phyloP scores from a whole-genome alignment of 92 coral and sea anemone species.

The Actinernus sp. region DNA sequence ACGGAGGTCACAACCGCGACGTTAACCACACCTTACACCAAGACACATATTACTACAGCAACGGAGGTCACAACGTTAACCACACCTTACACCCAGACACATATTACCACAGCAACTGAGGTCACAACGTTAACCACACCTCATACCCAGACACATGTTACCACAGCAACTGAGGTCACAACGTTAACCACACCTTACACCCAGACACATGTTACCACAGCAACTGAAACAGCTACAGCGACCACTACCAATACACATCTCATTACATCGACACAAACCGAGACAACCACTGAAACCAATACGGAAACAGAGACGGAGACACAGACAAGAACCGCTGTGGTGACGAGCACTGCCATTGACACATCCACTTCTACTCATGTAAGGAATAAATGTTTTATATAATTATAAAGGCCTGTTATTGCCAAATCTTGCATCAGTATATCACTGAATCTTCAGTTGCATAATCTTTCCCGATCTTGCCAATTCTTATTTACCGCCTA shows the following conservation, averaged over 20 bases:
- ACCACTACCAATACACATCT: neutral
- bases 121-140: neutral
- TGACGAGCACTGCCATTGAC: neutral
- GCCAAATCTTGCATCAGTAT: no score
- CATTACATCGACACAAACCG: neutral
- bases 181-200: neutral
- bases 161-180: neutral
- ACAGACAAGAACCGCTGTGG: neutral
- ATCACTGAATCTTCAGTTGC: no score
- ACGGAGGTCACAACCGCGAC: neutral
- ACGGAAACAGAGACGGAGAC: constrained; percentile 1
- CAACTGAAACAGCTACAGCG: neutral
- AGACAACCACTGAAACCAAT: neutral
- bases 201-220: neutral
- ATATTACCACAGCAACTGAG: neutral
- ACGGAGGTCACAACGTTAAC: neutral
- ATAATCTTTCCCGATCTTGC: no score
- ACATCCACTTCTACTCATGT: neutral
- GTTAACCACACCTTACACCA: neutral
- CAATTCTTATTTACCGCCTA: no score
- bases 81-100: neutral
- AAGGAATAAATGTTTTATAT: no score
- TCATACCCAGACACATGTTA: neutral
- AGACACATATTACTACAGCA: neutral
- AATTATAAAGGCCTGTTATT: no score